phyloP scores from a whole-genome alignment of 2,888 invertebrate genomes.

The Isoperla grammatica region DNA sequence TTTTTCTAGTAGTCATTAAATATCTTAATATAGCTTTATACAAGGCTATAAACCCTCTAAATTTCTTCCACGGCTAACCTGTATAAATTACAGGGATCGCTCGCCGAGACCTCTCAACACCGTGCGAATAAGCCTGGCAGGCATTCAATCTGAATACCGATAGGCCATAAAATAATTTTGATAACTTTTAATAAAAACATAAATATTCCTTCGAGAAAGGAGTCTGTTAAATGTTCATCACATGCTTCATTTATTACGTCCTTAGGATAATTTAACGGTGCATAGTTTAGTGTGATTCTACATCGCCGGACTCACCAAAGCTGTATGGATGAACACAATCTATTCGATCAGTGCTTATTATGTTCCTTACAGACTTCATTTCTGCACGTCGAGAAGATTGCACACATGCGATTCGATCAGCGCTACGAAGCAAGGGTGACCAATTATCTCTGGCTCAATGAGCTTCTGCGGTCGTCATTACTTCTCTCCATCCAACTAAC shows the following conservation, averaged over 20 bases:
- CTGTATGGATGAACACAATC: too few relatives aligned
- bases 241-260: constrained; percentile 8
- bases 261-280: neutral
- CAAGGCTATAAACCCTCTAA: constrained; percentile 18
- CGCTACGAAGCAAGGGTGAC: too few relatives aligned
- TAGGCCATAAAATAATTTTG: constrained; percentile 20
- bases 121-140: constrained; percentile 7
- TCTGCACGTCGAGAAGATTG: too few relatives aligned
- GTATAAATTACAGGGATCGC: constrained; percentile 24
- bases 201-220: constrained; percentile 9
- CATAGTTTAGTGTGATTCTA: too few relatives aligned
- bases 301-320: too few relatives aligned
- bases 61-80: constrained; percentile 7
- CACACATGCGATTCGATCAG: too few relatives aligned
- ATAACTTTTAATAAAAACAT: constrained; percentile 22
- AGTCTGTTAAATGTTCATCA: constrained; percentile 16
- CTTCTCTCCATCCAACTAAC: too few relatives aligned
- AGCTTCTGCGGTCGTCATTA: too few relatives aligned
- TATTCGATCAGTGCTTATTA: too few relatives aligned
- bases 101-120: constrained; percentile 24
- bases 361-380: too few relatives aligned
- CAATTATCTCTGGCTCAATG: too few relatives aligned
- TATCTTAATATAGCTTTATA: constrained; percentile 15
- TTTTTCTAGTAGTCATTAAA: constrained; percentile 17
- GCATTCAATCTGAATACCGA: constrained; percentile 20